Percentiles rank a stretch among this genome's conserved stretches.
These are phyloP conservation scores for Propithecus deckenii DNA, from an alignment of 2,797 vertebrate species.

Conservation along the genomic window DNA sequence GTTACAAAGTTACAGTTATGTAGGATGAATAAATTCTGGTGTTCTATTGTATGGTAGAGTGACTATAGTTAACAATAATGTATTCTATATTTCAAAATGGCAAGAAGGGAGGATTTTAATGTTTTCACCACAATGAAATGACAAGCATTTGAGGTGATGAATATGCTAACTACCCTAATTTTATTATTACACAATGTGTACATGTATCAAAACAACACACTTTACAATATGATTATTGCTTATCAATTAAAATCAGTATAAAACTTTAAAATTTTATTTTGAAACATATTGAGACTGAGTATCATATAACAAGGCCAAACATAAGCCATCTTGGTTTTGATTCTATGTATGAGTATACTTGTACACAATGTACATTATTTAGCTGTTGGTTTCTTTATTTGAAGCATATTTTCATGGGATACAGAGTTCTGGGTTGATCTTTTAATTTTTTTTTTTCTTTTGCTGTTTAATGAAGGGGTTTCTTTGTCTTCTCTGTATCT, in stretches of 20 bases:
- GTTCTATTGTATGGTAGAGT: background rate
- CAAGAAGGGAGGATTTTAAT: background rate
- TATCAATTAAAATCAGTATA: background rate
- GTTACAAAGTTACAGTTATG: background rate
- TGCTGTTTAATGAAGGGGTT: background rate
- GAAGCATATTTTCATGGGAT: background rate
- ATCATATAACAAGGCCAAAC: background rate
- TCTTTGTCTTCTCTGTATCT: background rate
- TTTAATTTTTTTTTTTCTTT: background rate
- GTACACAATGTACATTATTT: background rate
- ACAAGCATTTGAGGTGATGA: background rate
- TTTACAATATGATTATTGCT: background rate
- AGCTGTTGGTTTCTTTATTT: background rate
- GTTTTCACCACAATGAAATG: background rate
- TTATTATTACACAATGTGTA: background rate
- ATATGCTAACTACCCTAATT: background rate
- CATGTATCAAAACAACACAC: background rate
- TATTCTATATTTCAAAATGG: background rate
- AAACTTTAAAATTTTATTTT: background rate
- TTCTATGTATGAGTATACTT: background rate
- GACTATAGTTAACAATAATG: background rate
- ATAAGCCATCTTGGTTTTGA: background rate
- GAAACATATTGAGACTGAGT: background rate
- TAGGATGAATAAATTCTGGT: background rate
- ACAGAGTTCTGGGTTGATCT: background rate